Base-by-base conservation (phyloP, 2,797 vertebrate species). In the Myotis vivesi region DNA sequence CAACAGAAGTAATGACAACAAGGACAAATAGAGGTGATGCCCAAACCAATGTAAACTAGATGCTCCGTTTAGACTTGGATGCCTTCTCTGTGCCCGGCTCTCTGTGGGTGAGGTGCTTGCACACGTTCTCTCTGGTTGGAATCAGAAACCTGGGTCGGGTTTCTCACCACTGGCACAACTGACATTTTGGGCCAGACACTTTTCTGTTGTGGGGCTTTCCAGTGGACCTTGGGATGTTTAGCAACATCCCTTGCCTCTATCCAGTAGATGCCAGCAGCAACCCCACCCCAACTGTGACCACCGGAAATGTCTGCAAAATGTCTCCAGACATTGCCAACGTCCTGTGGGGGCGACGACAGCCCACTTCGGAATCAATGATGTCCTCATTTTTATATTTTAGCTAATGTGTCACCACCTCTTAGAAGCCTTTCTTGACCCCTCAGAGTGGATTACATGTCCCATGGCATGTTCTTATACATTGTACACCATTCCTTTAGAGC, bases 221-320 rank as follows among this genome's bases (percentile, higher is more conserved):
- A 6, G 33, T 33, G 12, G 23, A 75, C 20, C 36, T 81, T 49
- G 71, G 41, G 6, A 38, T 72, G 22, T 84, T 95, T 30, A 82
- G 59, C 10, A 81, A 76, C 53, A 89, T 53, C 71, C 38, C 4
- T 86, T 59, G 28, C 36, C 38, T 94, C 55, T 88, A 75, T 51
- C 38, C 46, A 94, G 51, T 86, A 86, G 80, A 92, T 72, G 59
- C 73, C 91, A 89, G 86, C 33, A 80, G n/a, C 75, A 84, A 64
- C 46, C 85, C 64, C 13, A 79, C 12, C 28, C 17, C 66, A 87
- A 30, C 16, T 68, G 36, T 73, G 36, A 88, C 44, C 59, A 62
- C 41, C n/a, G 79, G 80, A 90, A 94, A 68, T 81, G 30, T 49
- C 69, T 89, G 46, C 55, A 68, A 86, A 89, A 72, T 83, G 28